Base-by-base conservation (phyloP, 2,888 invertebrate genomes). In the Luffia ferchaultella region DNA sequence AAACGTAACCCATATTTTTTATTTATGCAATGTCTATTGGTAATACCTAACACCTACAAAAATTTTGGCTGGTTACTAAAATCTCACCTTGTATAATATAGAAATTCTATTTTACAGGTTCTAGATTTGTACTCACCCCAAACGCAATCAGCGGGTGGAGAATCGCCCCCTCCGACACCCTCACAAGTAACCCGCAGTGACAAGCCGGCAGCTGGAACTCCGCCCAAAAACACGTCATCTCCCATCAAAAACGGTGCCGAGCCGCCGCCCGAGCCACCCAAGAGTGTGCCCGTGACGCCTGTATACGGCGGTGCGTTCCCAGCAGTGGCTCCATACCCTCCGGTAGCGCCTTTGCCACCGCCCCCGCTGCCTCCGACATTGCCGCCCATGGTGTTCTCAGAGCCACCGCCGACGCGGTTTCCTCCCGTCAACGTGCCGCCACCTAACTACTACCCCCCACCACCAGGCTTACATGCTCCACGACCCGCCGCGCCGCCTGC, bases 91-190 rank as follows among this genome's bases (percentile, higher is more conserved):
- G n/a, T n/a, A n/a, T n/a, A n/a, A n/a, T n/a, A n/a, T n/a, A n/a
- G n/a, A n/a, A n/a, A n/a, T n/a, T n/a, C n/a, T n/a, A n/a, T n/a
- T 7, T 65, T 63, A 0, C 65, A 90, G 82, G 90, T 90, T 12
- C 73, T 98, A 55, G 98, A 98, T 75, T 80, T 98, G 53, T 98
- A 98, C 76, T 93, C 94, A 0, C 90, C 92, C 60, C 87, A 92
- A 55, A 85, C 86, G 48, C 85, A 89, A 57, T 74, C 80, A 0
- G 76, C 86, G 9, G 87, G 88, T 15, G 86, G 87, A 0, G 90
- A 91, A 51, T 88, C 93, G 57, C 93, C 93, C 1, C 91, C 90
- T 1, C 72, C 83, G 42, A 61, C 68, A 56, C 73, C 85, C 68
- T 87, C 87, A 76, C 87, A 86, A 65, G 87, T 86, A 60, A 86